These are phyloP conservation scores for Leptinotarsa haldemani DNA, from an alignment of 2,888 invertebrate genomes.

Conservation along the genomic window DNA sequence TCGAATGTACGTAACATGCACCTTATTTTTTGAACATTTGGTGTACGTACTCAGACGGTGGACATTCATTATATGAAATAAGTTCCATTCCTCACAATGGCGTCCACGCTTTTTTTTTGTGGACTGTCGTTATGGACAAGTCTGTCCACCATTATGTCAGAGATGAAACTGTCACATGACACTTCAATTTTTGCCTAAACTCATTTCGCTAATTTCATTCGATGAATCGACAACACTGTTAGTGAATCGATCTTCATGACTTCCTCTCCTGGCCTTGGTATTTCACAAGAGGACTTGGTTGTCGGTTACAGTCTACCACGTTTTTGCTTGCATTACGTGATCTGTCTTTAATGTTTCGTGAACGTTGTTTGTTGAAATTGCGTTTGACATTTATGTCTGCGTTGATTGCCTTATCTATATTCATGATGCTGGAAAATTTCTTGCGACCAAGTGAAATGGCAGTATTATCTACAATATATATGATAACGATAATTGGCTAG, in stretches of 20 bases:
- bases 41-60: too few species aligned
- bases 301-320: neutral
- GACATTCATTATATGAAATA: too few species aligned
- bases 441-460: neutral
- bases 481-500: constrained; percentile 1
- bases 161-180: too few species aligned
- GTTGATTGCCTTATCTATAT: constrained; percentile 10
- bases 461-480: neutral
- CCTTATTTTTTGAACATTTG: too few species aligned
- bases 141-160: too few species aligned
- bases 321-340: constrained; percentile 13
- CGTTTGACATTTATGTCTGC: constrained; percentile 6
- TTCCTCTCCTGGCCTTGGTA: constrained; percentile 5
- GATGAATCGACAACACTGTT: neutral
- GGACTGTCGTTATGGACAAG: too few species aligned
- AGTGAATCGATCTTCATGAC: neutral
- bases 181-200: too few species aligned
- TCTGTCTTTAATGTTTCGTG: constrained; percentile 5
- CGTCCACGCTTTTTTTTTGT: too few species aligned
- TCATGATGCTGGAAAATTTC: constrained; percentile 4
- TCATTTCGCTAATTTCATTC: neutral
- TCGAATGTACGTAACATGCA: too few species aligned
- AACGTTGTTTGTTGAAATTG: constrained; percentile 10
- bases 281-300: neutral
- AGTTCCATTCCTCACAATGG: too few species aligned